A percentile compares a stretch with the other conserved stretches of the same genome.
Evolutionary conservation across 1,140 invertebrate genomes (phyloP).

Genomic region (Ceratitis capitata): DNA sequence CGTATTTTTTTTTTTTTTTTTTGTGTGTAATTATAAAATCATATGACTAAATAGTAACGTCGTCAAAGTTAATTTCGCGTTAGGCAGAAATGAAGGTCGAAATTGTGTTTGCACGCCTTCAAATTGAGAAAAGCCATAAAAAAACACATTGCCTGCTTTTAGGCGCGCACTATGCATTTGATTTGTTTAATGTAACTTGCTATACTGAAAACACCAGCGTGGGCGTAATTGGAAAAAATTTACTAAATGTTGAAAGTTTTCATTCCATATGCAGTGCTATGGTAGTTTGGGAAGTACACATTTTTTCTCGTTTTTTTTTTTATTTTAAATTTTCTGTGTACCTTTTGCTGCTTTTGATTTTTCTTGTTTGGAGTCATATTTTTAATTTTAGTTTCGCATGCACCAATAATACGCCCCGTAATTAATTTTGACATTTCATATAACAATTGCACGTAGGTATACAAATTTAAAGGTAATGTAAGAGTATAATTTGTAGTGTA

Average conservation of each 20-base stretch:
- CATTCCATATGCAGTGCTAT: background rate
- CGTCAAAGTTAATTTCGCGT: background rate
- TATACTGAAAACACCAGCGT: background rate
- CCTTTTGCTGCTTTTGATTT: background rate
- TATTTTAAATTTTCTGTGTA: background rate
- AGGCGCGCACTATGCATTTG: background rate
- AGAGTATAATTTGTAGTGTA: background rate
- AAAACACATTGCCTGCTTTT: constrained; percentile 10
- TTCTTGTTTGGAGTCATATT: background rate
- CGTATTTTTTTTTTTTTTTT: background rate
- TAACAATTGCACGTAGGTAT: background rate
- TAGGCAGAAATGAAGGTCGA: constrained; percentile 10
- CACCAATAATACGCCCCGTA: background rate
- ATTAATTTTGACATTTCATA: constrained; percentile 24
- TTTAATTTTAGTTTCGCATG: constrained; percentile 31
- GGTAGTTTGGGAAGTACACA: background rate
- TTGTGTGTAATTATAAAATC: constrained; percentile 20
- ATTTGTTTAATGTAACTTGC: background rate
- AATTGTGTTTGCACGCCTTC: background rate
- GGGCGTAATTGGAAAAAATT: constrained; percentile 28
- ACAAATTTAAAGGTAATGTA: background rate
- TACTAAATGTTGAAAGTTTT: background rate
- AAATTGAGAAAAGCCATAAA: background rate
- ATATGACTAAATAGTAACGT: constrained; percentile 8
- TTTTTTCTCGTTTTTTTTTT: background rate